Conservation (phyloP, 2,113 vertebrate genomes). For the Setophaga petechia region DNA sequence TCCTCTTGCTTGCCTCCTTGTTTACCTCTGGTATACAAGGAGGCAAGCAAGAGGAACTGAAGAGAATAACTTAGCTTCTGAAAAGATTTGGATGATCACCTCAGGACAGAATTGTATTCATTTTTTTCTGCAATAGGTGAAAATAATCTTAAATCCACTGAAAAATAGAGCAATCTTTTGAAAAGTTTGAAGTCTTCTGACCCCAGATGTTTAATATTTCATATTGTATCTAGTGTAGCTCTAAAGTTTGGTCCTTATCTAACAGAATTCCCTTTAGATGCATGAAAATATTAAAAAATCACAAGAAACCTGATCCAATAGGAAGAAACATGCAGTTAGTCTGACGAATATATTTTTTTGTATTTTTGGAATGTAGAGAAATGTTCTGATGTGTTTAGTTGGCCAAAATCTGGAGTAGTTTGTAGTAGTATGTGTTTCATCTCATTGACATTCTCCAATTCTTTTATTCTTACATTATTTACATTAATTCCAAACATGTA, state of each 20-base stretch:
- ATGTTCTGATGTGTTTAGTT: background rate
- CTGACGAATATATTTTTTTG: accelerated
- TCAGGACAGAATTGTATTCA: background rate
- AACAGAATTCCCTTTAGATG: background rate
- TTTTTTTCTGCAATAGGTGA: background rate
- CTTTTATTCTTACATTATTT: background rate
- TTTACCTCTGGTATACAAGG: background rate
- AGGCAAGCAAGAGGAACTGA: background rate
- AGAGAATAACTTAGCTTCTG: background rate
- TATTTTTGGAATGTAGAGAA: background rate
- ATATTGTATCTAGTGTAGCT: background rate
- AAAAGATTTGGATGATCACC: background rate
- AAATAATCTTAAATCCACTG: background rate
- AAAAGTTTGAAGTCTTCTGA: background rate
- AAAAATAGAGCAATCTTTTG: background rate
- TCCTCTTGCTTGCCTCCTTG: too few species aligned
- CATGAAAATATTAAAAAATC: background rate
- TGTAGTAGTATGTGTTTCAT: background rate
- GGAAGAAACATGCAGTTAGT: background rate
- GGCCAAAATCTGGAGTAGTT: background rate
- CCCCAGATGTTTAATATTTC: background rate
- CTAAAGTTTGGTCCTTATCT: background rate
- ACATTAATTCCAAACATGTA: background rate
- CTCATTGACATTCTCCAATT: background rate
- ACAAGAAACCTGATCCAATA: background rate